Conservation (phyloP, 2,888 invertebrate genomes). For the Phyto melanocephala region DNA sequence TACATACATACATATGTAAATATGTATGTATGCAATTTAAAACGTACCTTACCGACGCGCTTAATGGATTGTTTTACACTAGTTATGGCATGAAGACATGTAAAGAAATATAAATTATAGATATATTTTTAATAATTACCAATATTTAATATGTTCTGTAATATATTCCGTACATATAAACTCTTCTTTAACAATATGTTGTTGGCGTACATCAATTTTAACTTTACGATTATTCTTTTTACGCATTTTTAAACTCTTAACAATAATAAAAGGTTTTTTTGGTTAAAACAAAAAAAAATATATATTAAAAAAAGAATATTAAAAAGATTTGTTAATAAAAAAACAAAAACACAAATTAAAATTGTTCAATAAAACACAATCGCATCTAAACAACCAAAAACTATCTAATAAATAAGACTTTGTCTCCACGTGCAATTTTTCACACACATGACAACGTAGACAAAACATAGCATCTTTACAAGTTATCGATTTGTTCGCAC, state of each 20-base stretch:
- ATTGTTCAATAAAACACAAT: constrained; percentile 40
- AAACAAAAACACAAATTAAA: constrained; percentile 22
- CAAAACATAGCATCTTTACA: no score
- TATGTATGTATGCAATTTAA: no score
- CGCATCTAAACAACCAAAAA: constrained; percentile 10
- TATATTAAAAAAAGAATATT: background rate
- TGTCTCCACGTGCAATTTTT: no score
- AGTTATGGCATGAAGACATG: no score
- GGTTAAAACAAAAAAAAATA: constrained; percentile 7
- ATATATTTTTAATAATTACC: no score
- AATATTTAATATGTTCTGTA: background rate
- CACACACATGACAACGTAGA: no score
- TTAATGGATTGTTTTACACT: no score
- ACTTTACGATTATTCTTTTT: constrained; percentile 60
- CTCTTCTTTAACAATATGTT: constrained; percentile 39
- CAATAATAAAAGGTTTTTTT: background rate
- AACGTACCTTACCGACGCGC: no score
- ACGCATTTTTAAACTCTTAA: constrained; percentile 44
- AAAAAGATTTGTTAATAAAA: background rate
- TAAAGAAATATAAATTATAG: no score
- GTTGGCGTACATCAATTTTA: constrained; percentile 34
- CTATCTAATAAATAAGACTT: background rate
- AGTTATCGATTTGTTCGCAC: no score
- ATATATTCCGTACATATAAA: constrained; percentile 8
- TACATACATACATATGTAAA: no score